These are phyloP conservation scores for Ia io DNA, from an alignment of 2,113 vertebrate genomes.

Conservation along the genomic window DNA sequence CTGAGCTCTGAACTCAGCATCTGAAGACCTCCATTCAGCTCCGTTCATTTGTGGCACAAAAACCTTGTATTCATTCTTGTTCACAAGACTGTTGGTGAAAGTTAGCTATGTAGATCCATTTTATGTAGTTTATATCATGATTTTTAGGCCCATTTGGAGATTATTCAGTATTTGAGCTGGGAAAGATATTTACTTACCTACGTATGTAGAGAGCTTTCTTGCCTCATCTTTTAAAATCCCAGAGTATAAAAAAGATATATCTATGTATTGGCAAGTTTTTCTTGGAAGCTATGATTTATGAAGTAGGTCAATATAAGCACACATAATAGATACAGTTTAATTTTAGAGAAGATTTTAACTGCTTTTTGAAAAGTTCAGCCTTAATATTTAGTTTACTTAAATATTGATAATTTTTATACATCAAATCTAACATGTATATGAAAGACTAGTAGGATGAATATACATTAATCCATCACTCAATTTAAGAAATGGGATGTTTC, in stretches of 20 bases:
- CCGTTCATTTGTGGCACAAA: background rate
- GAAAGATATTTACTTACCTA: background rate
- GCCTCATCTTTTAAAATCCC: background rate
- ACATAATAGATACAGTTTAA: background rate
- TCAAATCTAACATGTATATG: background rate
- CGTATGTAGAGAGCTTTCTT: background rate
- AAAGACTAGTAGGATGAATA: background rate
- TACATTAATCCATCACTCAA: background rate
- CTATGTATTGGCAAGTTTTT: background rate
- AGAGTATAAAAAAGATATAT: background rate
- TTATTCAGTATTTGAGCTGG: background rate
- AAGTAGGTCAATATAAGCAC: background rate
- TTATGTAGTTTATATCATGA: background rate
- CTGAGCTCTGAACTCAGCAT: background rate
- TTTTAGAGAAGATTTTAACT: background rate
- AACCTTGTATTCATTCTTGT: background rate
- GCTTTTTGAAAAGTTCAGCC: background rate
- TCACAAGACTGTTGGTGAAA: background rate
- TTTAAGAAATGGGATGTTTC: background rate
- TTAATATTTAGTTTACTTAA: conserved; percentile 10
- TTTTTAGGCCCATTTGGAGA: background rate
- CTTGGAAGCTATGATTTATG: background rate
- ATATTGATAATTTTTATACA: background rate
- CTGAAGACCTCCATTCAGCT: background rate
- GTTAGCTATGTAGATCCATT: background rate